Percentiles rank a stretch among this genome's conserved stretches.
Evolutionary conservation across 2,113 vertebrate species (phyloP).

Genomic region (Elephantulus edwardii): DNA sequence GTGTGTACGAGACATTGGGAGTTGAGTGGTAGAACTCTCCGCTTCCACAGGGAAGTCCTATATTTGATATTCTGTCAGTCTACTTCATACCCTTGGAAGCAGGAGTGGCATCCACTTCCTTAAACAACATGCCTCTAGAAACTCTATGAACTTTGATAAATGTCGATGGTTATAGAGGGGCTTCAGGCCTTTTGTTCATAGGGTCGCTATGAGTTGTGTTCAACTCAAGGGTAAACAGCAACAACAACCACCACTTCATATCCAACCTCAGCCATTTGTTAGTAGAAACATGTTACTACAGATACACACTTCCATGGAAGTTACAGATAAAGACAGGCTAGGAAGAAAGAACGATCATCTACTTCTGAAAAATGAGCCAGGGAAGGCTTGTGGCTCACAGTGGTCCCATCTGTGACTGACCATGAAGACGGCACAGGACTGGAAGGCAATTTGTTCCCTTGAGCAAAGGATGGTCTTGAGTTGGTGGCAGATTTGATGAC

Average conservation of each 20-base stretch:
- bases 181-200: too few species aligned
- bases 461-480: not conserved
- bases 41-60: not conserved
- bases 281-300: not conserved
- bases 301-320: not conserved
- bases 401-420: not conserved
- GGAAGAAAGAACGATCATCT: not conserved
- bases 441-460: not conserved
- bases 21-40: not conserved
- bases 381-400: not conserved
- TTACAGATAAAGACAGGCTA: not conserved
- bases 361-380: not conserved
- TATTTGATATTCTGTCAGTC: not conserved
- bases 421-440: too few species aligned
- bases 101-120: too few species aligned
- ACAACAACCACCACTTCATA: too few species aligned
- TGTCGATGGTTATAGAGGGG: too few species aligned
- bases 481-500: not conserved
- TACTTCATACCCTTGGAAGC: too few species aligned
- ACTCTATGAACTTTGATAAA: too few species aligned
- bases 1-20: not conserved
- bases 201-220: too few species aligned
- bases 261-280: too few species aligned
- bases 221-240: too few species aligned
- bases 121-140: too few species aligned